Evolutionary conservation across 2,888 invertebrate species (phyloP).

Genomic region (Minunthozetes semirufus): DNA sequence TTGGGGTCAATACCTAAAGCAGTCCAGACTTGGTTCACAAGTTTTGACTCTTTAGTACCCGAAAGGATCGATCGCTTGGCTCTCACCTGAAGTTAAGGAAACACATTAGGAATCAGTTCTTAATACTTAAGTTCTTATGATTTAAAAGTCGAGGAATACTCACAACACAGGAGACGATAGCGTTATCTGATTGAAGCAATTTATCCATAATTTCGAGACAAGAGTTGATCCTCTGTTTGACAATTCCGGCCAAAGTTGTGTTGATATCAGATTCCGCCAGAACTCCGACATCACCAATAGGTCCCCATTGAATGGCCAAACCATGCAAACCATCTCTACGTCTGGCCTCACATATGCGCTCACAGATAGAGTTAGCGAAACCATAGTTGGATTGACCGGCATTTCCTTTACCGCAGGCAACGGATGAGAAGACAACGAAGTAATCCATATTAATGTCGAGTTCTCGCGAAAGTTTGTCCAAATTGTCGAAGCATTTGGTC

Average conservation of each 20-base stretch:
- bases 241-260: slow-evolving; percentile 82
- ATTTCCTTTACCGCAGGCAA: slow-evolving; percentile 94
- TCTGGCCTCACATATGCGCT: slow-evolving; percentile 80
- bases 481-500: slow-evolving; percentile 68
- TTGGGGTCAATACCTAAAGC: too few species aligned
- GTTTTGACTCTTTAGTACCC: too few species aligned
- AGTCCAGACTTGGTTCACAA: too few species aligned
- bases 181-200: slow-evolving; percentile 79
- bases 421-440: slow-evolving; percentile 93
- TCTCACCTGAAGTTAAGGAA: too few species aligned
- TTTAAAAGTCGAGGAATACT: too few species aligned
- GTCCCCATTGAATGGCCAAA: slow-evolving; percentile 56
- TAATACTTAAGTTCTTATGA: too few species aligned
- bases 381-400: slow-evolving; percentile 96
- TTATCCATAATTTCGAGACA: slow-evolving; percentile 63
- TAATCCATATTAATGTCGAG: slow-evolving; percentile 71
- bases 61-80: too few species aligned
- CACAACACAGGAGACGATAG: slow-evolving; percentile 62
- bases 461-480: slow-evolving; percentile 71
- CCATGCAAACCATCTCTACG: slow-evolving; percentile 75
- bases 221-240: slow-evolving; percentile 64
- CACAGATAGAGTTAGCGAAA: slow-evolving; percentile 92
- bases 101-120: too few species aligned
- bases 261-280: slow-evolving; percentile 79
- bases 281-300: slow-evolving; percentile 93